phyloP scores from a whole-genome alignment of 2,888 invertebrate genomes.

The Saturnia pavonia region DNA sequence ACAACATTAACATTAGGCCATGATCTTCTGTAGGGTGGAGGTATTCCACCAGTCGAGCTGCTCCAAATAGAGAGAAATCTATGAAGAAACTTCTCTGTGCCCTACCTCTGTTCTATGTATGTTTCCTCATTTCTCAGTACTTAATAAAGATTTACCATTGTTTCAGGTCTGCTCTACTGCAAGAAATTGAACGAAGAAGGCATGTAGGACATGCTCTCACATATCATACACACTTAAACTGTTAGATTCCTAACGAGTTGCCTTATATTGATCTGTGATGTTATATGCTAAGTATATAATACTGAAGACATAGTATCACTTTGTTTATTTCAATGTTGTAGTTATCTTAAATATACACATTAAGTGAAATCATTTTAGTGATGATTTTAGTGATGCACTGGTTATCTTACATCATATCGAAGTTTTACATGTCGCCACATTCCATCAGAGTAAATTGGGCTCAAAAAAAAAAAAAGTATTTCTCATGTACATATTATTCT shows the following conservation, averaged over 20 bases:
- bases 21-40: no score
- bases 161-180: slow-evolving; percentile 88
- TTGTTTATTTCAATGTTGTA: slow-evolving; percentile 12
- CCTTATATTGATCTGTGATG: slow-evolving; percentile 74
- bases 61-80: no score
- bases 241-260: slow-evolving; percentile 51
- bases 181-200: slow-evolving; percentile 87
- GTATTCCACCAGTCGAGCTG: no score
- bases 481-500: no score
- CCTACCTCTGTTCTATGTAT: no score
- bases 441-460: neutral
- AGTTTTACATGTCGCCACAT: neutral
- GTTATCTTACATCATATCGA: neutral
- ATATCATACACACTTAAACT: slow-evolving; percentile 70
- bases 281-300: slow-evolving; percentile 38
- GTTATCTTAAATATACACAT: neutral
- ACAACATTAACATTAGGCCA: no score
- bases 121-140: neutral
- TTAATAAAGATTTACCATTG: slow-evolving; percentile 20
- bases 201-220: slow-evolving; percentile 55
- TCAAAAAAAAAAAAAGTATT: no score
- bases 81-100: no score
- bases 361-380: neutral
- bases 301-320: slow-evolving; percentile 28
- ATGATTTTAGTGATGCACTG: neutral